These are phyloP conservation scores for Minunthozetes semirufus DNA, from an alignment of 2,888 invertebrate genomes.

Conservation along the genomic window DNA sequence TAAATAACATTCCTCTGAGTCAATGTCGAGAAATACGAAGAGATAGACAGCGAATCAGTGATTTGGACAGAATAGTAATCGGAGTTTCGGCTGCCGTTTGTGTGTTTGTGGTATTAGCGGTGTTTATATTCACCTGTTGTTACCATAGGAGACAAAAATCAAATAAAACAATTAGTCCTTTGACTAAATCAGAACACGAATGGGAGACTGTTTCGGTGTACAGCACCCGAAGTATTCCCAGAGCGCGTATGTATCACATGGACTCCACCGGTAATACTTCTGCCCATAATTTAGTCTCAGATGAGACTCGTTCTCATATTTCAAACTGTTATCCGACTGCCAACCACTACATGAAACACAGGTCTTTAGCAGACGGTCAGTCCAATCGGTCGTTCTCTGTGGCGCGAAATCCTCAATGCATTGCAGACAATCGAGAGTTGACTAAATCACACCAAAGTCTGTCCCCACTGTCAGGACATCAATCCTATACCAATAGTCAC, in stretches of 20 bases:
- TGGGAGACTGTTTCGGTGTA: conserved; percentile 85
- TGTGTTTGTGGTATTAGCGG: conserved; percentile 80
- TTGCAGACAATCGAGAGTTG: conserved; percentile 21
- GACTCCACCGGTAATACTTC: conserved; percentile 32
- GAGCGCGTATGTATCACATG: conserved; percentile 71
- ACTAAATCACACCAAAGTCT: conserved; percentile 26
- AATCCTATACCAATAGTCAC: conserved; percentile 15
- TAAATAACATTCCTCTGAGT: conserved; percentile 61
- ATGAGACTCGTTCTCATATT: conserved; percentile 66
- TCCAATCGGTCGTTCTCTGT: conserved; percentile 76
- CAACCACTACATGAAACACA: conserved; percentile 46
- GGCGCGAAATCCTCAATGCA: conserved; percentile 50
- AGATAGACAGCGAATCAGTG: conserved; percentile 37
- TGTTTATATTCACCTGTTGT: conserved; percentile 80
- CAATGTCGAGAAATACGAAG: conserved; percentile 69
- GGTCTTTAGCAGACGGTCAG: conserved; percentile 68
- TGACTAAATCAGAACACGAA: conserved; percentile 57
- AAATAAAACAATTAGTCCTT: conserved; percentile 43
- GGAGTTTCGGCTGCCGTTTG: conserved; percentile 88
- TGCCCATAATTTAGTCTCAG: conserved; percentile 47
- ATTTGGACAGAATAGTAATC: conserved; percentile 88
- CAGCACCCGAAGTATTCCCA: conserved; percentile 79
- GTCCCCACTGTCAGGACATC: background rate
- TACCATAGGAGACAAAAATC: conserved; percentile 45
- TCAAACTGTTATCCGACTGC: conserved; percentile 57